Evolutionary conservation across 2,797 vertebrate genomes (phyloP).

Genomic region (Tenualosa thibaudeaui): DNA sequence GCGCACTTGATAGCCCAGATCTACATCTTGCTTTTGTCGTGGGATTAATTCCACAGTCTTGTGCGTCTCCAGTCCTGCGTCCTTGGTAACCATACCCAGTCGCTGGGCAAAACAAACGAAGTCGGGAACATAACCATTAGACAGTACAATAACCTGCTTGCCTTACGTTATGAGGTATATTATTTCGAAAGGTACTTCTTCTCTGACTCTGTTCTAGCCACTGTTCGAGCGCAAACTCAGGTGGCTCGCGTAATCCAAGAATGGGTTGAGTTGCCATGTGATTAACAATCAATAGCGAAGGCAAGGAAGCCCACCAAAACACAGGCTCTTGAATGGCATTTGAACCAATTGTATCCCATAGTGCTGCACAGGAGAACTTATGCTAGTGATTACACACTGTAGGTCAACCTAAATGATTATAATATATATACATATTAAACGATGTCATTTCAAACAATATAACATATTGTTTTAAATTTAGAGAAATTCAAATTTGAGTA

Average conservation of each 20-base stretch:
- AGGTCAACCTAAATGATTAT: neutral
- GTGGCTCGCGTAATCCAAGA: constrained; percentile 1
- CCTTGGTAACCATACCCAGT: constrained; percentile 29
- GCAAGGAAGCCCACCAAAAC: neutral
- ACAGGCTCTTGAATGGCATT: neutral
- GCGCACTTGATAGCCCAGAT: constrained; percentile 22
- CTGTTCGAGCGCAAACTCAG: neutral
- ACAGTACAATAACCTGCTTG: neutral
- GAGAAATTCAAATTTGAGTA: no score
- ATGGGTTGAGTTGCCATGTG: neutral
- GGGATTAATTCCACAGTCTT: neutral
- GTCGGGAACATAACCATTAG: neutral
- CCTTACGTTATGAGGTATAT: neutral
- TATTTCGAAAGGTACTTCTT: neutral
- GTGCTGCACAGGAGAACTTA: neutral
- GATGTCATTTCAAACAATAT: no score
- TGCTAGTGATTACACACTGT: neutral
- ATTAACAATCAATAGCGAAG: neutral
- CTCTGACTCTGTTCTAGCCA: constrained; percentile 7
- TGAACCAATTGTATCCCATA: neutral
- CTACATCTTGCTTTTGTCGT: constrained; percentile 22
- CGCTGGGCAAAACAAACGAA: constrained; percentile 6
- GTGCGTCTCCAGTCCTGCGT: constrained; percentile 24
- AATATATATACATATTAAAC: no score
- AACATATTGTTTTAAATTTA: no score